Evolutionary conservation across 2,113 vertebrate genomes (phyloP).

Genomic region (Myotis brandtii): DNA sequence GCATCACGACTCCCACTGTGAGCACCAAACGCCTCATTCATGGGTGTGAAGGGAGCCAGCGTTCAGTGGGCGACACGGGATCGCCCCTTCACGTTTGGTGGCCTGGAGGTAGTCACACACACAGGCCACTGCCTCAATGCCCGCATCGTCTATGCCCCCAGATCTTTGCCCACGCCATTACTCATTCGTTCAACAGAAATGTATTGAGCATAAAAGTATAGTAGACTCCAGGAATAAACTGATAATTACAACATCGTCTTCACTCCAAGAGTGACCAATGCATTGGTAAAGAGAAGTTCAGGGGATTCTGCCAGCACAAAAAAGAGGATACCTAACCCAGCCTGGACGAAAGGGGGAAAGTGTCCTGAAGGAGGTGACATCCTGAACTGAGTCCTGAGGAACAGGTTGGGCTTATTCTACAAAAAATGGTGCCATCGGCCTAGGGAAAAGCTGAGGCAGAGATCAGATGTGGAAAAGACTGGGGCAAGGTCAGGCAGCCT

Average conservation of each 20-base stretch:
- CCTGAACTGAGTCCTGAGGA: not conserved
- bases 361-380: not conserved
- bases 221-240: not conserved
- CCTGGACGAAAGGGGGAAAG: not conserved
- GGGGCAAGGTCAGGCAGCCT: not conserved
- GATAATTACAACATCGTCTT: not conserved
- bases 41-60: not conserved
- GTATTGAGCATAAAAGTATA: not conserved
- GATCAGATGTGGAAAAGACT: not conserved
- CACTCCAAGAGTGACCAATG: not conserved
- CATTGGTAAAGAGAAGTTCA: not conserved
- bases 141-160: not conserved
- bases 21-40: rapidly evolving
- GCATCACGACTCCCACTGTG: rapidly evolving
- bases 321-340: not conserved
- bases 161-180: not conserved
- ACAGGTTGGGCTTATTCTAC: not conserved
- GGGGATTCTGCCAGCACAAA: not conserved
- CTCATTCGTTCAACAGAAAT: not conserved
- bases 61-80: not conserved
- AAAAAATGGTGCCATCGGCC: not conserved
- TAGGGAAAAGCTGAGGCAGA: not conserved
- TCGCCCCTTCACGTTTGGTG: not conserved
- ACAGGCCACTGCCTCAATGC: not conserved
- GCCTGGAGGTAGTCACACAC: not conserved